Conservation (phyloP, 2,888 invertebrate genomes). For the Aleiodes testaceus region DNA sequence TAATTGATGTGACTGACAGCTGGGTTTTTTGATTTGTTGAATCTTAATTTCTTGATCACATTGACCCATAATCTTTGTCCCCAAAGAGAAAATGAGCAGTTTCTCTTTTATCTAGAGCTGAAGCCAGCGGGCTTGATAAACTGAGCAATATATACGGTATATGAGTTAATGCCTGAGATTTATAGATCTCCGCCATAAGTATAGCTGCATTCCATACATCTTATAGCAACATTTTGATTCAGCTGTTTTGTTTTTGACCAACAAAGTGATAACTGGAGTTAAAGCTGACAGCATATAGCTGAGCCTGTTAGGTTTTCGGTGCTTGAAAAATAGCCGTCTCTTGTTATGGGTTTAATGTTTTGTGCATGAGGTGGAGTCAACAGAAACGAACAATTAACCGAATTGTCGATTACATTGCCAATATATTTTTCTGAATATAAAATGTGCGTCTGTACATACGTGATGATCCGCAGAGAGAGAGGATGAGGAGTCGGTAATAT, state of each 20-base stretch:
- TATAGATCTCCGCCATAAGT: conserved; percentile 4
- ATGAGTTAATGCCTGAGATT: conserved; percentile 20
- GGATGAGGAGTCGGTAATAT: too few species aligned
- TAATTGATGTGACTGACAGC: background rate
- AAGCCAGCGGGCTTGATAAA: background rate
- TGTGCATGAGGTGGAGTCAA: too few species aligned
- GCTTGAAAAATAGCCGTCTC: conserved; percentile 8
- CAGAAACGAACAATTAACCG: too few species aligned
- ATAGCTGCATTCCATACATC: conserved; percentile 35
- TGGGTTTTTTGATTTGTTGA: background rate
- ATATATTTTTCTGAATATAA: too few species aligned
- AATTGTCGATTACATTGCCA: too few species aligned
- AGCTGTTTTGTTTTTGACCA: background rate
- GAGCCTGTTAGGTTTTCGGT: conserved; percentile 30
- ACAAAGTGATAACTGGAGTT: conserved; percentile 11
- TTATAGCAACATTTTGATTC: conserved; percentile 15
- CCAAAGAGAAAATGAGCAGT: conserved; percentile 9
- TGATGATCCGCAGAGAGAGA: too few species aligned
- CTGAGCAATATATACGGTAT: conserved; percentile 33
- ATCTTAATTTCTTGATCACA: conserved; percentile 19
- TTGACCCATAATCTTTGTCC: conserved; percentile 17
- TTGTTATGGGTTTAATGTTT: too few species aligned
- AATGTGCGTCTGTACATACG: too few species aligned
- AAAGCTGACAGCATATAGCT: conserved; percentile 33
- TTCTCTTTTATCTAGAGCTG: conserved; percentile 14